A percentile compares a stretch with the other conserved stretches of the same genome.
Conservation (phyloP, 2,888 invertebrate species). For the Lepidocyrtoides sp. region DNA sequence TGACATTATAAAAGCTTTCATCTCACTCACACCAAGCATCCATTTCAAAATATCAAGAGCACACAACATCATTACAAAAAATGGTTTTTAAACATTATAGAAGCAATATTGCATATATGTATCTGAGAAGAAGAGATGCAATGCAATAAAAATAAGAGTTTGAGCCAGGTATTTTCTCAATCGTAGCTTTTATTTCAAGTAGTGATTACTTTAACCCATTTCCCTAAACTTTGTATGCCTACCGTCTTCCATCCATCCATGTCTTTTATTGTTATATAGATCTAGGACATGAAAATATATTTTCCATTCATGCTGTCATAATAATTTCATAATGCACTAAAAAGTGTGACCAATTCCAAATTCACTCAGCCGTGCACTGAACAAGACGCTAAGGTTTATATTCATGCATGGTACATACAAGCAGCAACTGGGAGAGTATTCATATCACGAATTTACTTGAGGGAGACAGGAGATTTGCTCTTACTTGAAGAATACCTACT, state of each 20-base stretch:
- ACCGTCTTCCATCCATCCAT: not conserved
- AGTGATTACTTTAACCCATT: not conserved
- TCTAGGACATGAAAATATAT: conserved; percentile 2
- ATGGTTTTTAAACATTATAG: too few species aligned
- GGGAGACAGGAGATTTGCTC: not conserved
- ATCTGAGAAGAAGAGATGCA: too few species aligned
- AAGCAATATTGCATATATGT: too few species aligned
- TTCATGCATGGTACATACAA: not conserved
- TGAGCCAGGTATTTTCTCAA: too few species aligned
- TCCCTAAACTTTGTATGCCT: not conserved
- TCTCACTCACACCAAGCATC: not conserved
- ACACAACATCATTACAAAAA: too few species aligned
- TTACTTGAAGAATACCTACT: too few species aligned
- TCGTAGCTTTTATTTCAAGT: too few species aligned
- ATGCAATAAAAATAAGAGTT: too few species aligned
- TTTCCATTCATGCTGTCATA: not conserved
- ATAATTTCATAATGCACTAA: not conserved
- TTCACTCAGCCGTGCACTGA: conserved; percentile 16
- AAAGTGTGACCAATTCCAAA: not conserved
- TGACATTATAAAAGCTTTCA: not conserved
- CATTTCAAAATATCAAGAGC: not conserved
- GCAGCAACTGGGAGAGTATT: not conserved
- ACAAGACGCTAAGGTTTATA: too few species aligned
- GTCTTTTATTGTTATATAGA: not conserved
- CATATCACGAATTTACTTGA: not conserved